These are phyloP conservation scores for Bufo gargarizans DNA, from an alignment of 2,113 vertebrate genomes.

Conservation along the genomic window DNA sequence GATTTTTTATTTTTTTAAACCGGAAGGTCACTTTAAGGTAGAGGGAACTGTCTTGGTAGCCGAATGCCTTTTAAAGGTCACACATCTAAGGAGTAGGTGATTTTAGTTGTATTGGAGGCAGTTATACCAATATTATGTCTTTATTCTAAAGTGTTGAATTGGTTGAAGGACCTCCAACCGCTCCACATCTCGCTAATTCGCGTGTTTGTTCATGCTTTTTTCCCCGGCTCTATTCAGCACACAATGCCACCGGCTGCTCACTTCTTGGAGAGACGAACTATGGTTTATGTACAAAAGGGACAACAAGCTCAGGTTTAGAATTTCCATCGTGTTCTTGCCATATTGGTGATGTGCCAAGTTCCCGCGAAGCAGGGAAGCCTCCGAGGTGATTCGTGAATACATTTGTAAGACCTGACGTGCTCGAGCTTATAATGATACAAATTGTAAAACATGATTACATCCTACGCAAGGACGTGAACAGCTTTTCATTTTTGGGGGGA, in stretches of 20 bases:
- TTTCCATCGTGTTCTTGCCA: slow-evolving; percentile 1
- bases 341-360: neutral
- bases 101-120: neutral
- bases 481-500: neutral
- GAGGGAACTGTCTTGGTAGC: no score
- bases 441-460: neutral
- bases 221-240: neutral
- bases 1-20: no score
- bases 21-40: no score
- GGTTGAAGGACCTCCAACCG: neutral
- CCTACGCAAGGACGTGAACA: neutral
- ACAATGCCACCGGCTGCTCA: neutral
- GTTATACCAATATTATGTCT: neutral
- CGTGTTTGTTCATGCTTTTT: slow-evolving; percentile 5
- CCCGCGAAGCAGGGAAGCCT: neutral
- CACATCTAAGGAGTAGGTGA: no score
- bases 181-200: neutral
- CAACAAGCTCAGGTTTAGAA: neutral
- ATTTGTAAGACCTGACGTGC: neutral
- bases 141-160: neutral
- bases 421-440: neutral
- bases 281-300: neutral
- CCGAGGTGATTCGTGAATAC: neutral
- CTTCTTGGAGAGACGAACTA: neutral
- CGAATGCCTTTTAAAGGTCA: no score